Percentiles rank a stretch among this genome's conserved stretches.
Evolutionary conservation across 2,113 vertebrate species (phyloP).

Genomic region (Apistogramma diplotaenia): DNA sequence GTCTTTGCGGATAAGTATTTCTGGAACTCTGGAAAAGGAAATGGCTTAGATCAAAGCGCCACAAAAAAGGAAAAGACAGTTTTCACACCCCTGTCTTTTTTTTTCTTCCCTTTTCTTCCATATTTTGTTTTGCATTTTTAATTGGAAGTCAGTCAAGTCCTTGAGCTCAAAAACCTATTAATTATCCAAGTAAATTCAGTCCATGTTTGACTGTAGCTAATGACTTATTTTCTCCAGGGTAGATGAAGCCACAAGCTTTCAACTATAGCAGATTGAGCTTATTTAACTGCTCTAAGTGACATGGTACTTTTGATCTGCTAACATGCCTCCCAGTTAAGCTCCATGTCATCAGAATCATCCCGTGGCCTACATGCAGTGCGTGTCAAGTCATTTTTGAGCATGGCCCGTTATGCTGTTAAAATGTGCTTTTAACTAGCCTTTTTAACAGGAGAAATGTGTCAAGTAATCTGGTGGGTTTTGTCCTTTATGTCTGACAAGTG

Average conservation of each 20-base stretch:
- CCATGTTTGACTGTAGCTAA: conserved; percentile 22
- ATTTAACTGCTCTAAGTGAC: conserved; percentile 19
- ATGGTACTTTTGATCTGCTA: conserved; percentile 12
- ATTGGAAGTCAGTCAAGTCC: conserved; percentile 8
- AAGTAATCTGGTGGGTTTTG: background rate
- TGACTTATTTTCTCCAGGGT: conserved; percentile 10
- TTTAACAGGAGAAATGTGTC: background rate
- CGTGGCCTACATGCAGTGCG: background rate
- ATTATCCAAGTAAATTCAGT: conserved; percentile 6
- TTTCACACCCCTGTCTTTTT: background rate
- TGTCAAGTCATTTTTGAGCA: background rate
- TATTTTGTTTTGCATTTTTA: conserved; percentile 25
- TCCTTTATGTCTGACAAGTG: background rate
- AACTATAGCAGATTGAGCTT: background rate
- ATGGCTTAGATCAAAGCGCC: conserved; percentile 27
- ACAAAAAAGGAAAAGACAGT: background rate
- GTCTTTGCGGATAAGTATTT: background rate
- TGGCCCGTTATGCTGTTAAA: background rate
- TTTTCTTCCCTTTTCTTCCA: background rate
- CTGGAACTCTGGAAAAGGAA: background rate
- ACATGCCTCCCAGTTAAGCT: conserved; percentile 15
- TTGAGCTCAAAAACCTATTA: conserved; percentile 3
- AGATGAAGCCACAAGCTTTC: conserved; percentile 3
- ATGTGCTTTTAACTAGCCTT: background rate
- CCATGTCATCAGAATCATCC: background rate